phyloP scores from a whole-genome alignment of 2,797 vertebrate species.

The Xiphorhynchus erythropygius region DNA sequence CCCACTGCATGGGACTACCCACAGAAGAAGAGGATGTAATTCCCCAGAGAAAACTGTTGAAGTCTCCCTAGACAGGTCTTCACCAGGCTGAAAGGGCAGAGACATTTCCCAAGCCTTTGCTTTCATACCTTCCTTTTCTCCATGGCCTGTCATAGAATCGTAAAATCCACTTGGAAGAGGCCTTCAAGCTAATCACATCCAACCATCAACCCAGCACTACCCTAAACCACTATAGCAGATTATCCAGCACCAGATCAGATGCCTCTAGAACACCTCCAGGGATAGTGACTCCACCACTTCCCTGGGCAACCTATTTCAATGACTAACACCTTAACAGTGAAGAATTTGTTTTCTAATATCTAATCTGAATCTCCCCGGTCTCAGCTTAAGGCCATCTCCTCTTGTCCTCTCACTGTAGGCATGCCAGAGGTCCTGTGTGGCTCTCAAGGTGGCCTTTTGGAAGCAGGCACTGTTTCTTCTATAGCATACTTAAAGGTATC shows the following conservation, averaged over 20 bases:
- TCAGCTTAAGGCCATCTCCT: not conserved
- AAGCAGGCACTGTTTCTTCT: not conserved
- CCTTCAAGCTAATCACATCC: not conserved
- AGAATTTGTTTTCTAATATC: not conserved
- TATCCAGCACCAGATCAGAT: rapidly evolving
- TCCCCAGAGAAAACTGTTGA: rapidly evolving
- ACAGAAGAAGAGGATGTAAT: not conserved
- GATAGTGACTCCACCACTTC: not conserved
- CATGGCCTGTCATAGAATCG: not conserved
- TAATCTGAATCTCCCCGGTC: not conserved
- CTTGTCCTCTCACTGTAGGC: not conserved
- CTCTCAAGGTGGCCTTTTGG: not conserved
- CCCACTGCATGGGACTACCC: not conserved
- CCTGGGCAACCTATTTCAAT: not conserved
- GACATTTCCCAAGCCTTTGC: not conserved
- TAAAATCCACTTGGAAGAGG: not conserved
- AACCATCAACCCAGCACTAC: not conserved
- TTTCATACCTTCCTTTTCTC: not conserved
- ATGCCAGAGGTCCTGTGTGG: not conserved
- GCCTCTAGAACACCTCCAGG: not conserved
- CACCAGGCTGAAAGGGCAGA: not conserved
- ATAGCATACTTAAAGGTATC: not conserved
- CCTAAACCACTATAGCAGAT: not conserved
- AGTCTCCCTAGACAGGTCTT: not conserved
- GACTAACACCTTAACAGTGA: rapidly evolving